A percentile compares a stretch with the other conserved stretches of the same genome.
These are phyloP conservation scores for Cerceris rybyensis DNA, from an alignment of 2,888 invertebrate species.

Conservation along the genomic window DNA sequence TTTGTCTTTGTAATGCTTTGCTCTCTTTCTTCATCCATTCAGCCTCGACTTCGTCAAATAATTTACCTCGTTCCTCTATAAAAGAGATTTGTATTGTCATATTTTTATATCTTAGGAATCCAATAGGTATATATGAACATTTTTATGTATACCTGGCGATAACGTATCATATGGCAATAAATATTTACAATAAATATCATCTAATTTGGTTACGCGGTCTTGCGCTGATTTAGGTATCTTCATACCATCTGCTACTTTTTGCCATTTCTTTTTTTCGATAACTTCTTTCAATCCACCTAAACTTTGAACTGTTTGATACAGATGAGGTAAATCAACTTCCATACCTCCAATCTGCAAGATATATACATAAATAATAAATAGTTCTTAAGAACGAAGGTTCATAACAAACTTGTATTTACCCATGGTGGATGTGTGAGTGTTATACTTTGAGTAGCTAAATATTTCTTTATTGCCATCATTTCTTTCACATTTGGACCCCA, in stretches of 20 bases:
- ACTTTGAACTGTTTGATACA: slow-evolving; percentile 92
- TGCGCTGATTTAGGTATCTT: slow-evolving; percentile 90
- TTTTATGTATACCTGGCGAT: slow-evolving; percentile 84
- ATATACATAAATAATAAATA: slow-evolving; percentile 6
- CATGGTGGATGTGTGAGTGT: slow-evolving; percentile 89
- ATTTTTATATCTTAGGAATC: slow-evolving; percentile 21
- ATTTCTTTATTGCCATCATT: slow-evolving; percentile 92
- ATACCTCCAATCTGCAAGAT: slow-evolving; percentile 90
- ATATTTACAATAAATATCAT: slow-evolving; percentile 95
- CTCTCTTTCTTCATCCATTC: slow-evolving; percentile 88
- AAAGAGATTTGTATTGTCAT: slow-evolving; percentile 26
- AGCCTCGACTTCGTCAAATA: slow-evolving; percentile 88
- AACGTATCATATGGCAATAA: slow-evolving; percentile 94
- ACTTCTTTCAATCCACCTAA: slow-evolving; percentile 94
- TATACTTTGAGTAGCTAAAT: slow-evolving; percentile 90
- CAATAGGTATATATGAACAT: neutral
- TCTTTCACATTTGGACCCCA: slow-evolving; percentile 95
- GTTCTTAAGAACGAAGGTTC: slow-evolving; percentile 11
- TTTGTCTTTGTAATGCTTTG: slow-evolving; percentile 82
- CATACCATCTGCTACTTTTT: slow-evolving; percentile 93
- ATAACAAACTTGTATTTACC: slow-evolving; percentile 82
- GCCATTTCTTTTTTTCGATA: slow-evolving; percentile 94
- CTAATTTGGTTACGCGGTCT: slow-evolving; percentile 91
- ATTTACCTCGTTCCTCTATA: slow-evolving; percentile 88
- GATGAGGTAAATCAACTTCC: slow-evolving; percentile 93